Evolutionary conservation across 2,113 vertebrate genomes (phyloP), one percentile per base, ranked within the genome.

Genomic region (Rattus rattus): DNA sequence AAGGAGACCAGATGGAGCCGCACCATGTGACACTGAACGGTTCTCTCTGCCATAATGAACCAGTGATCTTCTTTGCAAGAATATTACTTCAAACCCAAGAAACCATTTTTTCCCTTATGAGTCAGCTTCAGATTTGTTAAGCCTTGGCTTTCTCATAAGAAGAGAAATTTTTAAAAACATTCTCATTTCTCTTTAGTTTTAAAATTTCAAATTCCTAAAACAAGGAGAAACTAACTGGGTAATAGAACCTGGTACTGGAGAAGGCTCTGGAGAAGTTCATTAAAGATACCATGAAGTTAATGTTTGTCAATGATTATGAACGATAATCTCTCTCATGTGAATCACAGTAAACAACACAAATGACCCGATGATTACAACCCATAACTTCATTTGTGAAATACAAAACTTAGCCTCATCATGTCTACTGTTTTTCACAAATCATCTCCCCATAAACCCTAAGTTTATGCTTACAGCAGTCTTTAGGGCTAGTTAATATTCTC

Each of bases 81-180:
- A 85, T 14, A 24, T 67, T 94, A 72, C 70, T 76, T 24, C 33
- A 43, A 28, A 96, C 36, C 47, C 94, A 65, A 49, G 76, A 61
- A 80, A 81, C 84, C 20, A 28, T 47, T 92, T 96, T 92, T 96
- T 77, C 69, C 69, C 54, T 93, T 39, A 61, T 69, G 28, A 9
- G 75, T 93, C 96, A 85, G 49, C 30, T 91, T 22, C 54, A 96
- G 90, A 90, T 90, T 80, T 95, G 47, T 90, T 77, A 83, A 86
- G 67, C 20, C 49, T 95, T 91, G 43, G 33, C 73, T 86, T 88
- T 20, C 83, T 54, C 65, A 90, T 88, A 67, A 33, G n/a, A 73
- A 33, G 14, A 96, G 7, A 83, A 88, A 3, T 84, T 95, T 73
- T 43, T n/a, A 96, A 56, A 91, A 91, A 80, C 75, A 63, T 76